Percentiles rank a stretch among this genome's conserved stretches.
Conservation (phyloP, 2,113 vertebrate genomes). For the Amia ocellicauda region DNA sequence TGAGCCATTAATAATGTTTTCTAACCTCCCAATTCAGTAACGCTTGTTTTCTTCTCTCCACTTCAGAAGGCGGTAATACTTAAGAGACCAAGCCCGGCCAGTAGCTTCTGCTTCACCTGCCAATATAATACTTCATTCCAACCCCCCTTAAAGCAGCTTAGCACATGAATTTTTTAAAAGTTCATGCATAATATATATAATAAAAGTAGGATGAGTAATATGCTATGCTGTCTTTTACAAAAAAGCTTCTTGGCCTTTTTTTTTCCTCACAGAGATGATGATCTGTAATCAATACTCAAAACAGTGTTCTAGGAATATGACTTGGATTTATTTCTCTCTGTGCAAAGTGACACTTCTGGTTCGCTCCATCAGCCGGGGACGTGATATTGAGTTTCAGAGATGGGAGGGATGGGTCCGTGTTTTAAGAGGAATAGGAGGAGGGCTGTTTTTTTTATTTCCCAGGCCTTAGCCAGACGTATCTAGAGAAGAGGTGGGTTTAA, state of each 20-base stretch:
- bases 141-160: slow-evolving; percentile 41
- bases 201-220: slow-evolving; percentile 77
- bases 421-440: slow-evolving; percentile 55
- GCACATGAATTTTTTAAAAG: slow-evolving; percentile 74
- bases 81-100: no score
- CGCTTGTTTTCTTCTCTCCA: no score
- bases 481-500: slow-evolving; percentile 9
- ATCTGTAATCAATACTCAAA: slow-evolving; percentile 80
- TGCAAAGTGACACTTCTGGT: slow-evolving; percentile 67
- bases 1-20: no score
- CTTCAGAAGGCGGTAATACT: no score
- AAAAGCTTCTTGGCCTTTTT: slow-evolving; percentile 74
- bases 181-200: slow-evolving; percentile 91
- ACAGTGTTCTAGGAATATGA: slow-evolving; percentile 75
- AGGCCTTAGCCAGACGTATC: slow-evolving; percentile 30
- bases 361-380: slow-evolving; percentile 60
- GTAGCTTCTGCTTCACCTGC: no score
- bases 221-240: slow-evolving; percentile 66
- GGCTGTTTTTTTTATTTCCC: slow-evolving; percentile 40
- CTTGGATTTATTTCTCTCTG: slow-evolving; percentile 72
- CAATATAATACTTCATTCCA: no score
- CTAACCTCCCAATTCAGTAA: no score
- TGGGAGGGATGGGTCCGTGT: slow-evolving; percentile 53
- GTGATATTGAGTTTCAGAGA: slow-evolving; percentile 64
- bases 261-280: slow-evolving; percentile 67